Base-by-base conservation (phyloP, 2,113 vertebrate genomes). In the Axis porcinus region DNA sequence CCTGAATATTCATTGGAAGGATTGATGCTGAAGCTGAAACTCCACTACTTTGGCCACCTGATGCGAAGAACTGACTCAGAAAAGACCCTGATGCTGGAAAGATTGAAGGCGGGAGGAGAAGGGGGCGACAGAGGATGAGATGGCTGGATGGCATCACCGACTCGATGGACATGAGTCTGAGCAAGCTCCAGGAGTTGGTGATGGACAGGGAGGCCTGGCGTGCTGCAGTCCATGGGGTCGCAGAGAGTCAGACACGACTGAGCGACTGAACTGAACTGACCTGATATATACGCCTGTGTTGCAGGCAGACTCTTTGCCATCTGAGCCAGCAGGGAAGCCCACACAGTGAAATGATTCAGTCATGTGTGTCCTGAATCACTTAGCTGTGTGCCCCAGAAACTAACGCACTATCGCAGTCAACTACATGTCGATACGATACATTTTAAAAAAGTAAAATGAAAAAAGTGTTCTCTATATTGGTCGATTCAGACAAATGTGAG, bases 1-100 rank as follows among this genome's bases (percentile, higher is more conserved):
- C 64, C 8, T 67, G 64, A 0, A 0, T 10, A 0, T 67, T 19
- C 64, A 21, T 19, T 67, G 17, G 64, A 67, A 5, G 33, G 64
- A 67, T 1, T 19, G 4, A 67, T 67, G 33, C 1, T 67, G 8
- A 67, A 1, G 60, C 7, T n/a, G 62, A n/a, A 19, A 1, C 8
- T n/a, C 64, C 64, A 54, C 0, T 54, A 54, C 52, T 54, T 54
- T 54, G 52, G 52, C 52, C 52, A 54, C 52, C 16, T 17, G 16
- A 54, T 54, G 6, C 6, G 0, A 54, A 54, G 52, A 54, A 2
- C 52, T 54, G 52, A 54, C 52, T 7, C 16, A 17, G 52, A 54
- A 54, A 17, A 54, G 52, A 54, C 52, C 52, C 52, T 54, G 52
- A 54, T 54, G 16, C 52, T 54, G 52, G 52, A 17, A 54, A 54